phyloP scores from a whole-genome alignment of 2,888 invertebrate genomes.

The Syrista parreyssii region DNA sequence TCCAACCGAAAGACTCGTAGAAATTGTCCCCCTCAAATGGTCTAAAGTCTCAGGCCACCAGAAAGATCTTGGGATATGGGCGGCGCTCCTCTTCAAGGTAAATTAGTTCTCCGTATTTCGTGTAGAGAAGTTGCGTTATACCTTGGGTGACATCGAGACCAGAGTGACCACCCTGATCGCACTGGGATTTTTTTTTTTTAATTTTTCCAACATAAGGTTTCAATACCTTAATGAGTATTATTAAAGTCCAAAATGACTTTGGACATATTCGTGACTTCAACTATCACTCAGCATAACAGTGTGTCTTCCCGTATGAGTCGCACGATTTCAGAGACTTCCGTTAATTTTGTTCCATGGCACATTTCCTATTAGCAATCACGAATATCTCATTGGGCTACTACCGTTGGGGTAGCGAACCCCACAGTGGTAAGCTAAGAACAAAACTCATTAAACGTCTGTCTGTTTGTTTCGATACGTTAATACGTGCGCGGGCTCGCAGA shows the following conservation, averaged over 20 bases:
- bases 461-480: conserved; percentile 57
- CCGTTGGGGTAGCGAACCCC: not conserved
- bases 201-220: not conserved
- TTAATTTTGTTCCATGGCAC: conserved; percentile 44
- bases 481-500: conserved; percentile 22
- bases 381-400: conserved; percentile 12
- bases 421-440: conserved; percentile 35
- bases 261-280: not conserved
- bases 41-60: not conserved
- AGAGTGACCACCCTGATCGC: not conserved
- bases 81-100: conserved; percentile 38
- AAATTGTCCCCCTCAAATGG: not conserved
- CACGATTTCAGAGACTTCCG: conserved; percentile 50
- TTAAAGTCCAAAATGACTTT: not conserved
- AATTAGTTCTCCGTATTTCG: conserved; percentile 52
- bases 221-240: not conserved
- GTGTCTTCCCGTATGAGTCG: conserved; percentile 30
- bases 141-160: not conserved
- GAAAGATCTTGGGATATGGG: conserved; percentile 30
- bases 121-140: not conserved
- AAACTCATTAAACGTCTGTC: conserved; percentile 65
- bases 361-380: conserved; percentile 21
- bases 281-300: not conserved
- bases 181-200: not conserved
- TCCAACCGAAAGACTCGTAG: not conserved